Conservation (phyloP, 2,888 invertebrate species). For the Gandaritis pyraliata region DNA sequence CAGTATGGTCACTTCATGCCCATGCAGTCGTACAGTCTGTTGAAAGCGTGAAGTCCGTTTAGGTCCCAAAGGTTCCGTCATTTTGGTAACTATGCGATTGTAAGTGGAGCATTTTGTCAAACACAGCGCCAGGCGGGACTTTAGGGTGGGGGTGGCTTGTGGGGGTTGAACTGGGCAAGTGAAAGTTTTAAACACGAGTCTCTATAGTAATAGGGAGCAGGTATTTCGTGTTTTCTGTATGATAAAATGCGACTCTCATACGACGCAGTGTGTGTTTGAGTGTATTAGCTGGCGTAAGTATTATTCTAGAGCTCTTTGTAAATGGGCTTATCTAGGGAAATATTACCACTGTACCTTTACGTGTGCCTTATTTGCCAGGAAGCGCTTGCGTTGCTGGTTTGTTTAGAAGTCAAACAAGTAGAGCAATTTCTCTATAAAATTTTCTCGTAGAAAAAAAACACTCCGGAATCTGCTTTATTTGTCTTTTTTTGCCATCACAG, state of each 20-base stretch:
- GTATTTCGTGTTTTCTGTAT: not conserved
- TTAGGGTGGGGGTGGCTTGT: slow-evolving; percentile 8
- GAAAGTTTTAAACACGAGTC: slow-evolving; percentile 19
- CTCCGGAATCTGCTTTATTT: too few species aligned
- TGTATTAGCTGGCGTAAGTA: too few species aligned
- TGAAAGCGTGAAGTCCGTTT: slow-evolving; percentile 12
- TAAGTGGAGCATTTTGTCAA: slow-evolving; percentile 31
- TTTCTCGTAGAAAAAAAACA: too few species aligned
- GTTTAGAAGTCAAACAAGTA: too few species aligned
- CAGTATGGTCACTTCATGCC: not conserved
- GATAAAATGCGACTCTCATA: not conserved
- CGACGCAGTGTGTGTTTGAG: too few species aligned
- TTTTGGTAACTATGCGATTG: slow-evolving; percentile 24
- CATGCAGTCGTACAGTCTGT: slow-evolving; percentile 9
- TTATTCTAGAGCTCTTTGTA: too few species aligned
- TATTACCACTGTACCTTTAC: too few species aligned
- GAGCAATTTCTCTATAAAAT: too few species aligned
- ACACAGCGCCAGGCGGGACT: slow-evolving; percentile 18
- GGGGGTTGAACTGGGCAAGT: slow-evolving; percentile 13
- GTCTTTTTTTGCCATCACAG: too few species aligned
- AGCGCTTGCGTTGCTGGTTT: too few species aligned
- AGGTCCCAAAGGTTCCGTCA: slow-evolving; percentile 26
- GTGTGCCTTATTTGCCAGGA: too few species aligned
- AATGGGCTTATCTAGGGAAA: too few species aligned
- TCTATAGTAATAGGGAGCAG: not conserved